Percentiles rank a stretch among this genome's conserved stretches.
These are phyloP conservation scores for Desoria tigrina DNA, from an alignment of 2,888 invertebrate genomes.

Conservation along the genomic window DNA sequence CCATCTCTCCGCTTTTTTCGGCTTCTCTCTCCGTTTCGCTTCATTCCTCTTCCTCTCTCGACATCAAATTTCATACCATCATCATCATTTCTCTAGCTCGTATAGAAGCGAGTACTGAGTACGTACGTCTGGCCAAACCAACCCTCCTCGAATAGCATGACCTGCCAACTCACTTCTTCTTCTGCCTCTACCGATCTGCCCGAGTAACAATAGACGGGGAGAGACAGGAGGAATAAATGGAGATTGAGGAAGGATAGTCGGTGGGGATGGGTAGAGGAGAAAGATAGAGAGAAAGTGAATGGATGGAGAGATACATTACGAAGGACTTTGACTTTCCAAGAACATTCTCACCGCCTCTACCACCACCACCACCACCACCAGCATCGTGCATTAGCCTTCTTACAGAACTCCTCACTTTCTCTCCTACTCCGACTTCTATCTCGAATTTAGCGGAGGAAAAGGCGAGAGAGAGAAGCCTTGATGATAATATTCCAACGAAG, in stretches of 20 bases:
- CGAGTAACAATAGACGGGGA: background rate
- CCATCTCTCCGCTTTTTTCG: background rate
- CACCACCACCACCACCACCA: too few relatives aligned
- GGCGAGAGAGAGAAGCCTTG: background rate
- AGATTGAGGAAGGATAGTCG: constrained; percentile 2
- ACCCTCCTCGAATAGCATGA: constrained; percentile 3
- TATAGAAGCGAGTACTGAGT: too few relatives aligned
- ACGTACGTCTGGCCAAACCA: constrained; percentile 1
- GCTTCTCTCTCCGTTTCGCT: background rate
- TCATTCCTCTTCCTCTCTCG: constrained; percentile 12
- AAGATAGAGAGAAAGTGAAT: too few relatives aligned
- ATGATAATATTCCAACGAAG: too few relatives aligned
- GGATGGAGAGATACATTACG: too few relatives aligned
- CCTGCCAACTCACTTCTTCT: constrained; percentile 10
- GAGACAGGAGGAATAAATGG: background rate
- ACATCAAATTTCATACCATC: constrained; percentile 18
- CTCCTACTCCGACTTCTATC: background rate
- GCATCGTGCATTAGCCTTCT: too few relatives aligned
- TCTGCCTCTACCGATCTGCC: background rate
- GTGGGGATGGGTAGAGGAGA: too few relatives aligned
- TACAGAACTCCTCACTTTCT: too few relatives aligned
- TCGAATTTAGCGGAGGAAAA: background rate
- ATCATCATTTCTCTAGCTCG: constrained; percentile 11
- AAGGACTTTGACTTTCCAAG: too few relatives aligned
- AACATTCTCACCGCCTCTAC: too few relatives aligned